Evolutionary conservation across 2,888 invertebrate genomes (phyloP).

Genomic region (Diadegma fenestrale): DNA sequence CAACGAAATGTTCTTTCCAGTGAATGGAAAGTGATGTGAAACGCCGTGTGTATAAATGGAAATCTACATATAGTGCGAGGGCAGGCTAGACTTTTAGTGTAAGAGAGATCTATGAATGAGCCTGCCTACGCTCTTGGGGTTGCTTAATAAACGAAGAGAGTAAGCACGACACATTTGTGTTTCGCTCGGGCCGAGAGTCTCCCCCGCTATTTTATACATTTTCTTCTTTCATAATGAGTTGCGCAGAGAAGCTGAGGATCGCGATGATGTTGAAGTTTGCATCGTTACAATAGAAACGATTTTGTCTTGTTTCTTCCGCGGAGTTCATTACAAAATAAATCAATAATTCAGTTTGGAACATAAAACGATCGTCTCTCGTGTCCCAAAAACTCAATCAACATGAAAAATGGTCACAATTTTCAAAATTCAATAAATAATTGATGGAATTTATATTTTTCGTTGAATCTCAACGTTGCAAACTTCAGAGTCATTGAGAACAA

Average conservation of each 20-base stretch:
- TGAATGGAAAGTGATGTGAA: not conserved
- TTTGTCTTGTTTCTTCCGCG: too few relatives aligned
- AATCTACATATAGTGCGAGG: slow-evolving; percentile 38
- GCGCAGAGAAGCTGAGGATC: slow-evolving; percentile 37
- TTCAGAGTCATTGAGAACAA: too few relatives aligned
- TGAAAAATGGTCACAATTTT: too few relatives aligned
- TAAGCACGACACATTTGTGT: slow-evolving; percentile 32
- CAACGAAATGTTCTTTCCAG: too few relatives aligned
- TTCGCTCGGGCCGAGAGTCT: slow-evolving; percentile 14
- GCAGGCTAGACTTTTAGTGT: slow-evolving; percentile 51
- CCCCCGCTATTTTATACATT: slow-evolving; percentile 46
- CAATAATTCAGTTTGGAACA: too few relatives aligned
- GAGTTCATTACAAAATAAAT: too few relatives aligned
- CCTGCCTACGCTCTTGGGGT: slow-evolving; percentile 79
- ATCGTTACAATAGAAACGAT: too few relatives aligned
- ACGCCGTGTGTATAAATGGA: slow-evolving; percentile 2
- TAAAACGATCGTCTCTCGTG: too few relatives aligned
- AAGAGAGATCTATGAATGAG: slow-evolving; percentile 79
- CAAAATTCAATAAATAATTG: too few relatives aligned
- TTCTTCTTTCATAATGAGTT: slow-evolving; percentile 51
- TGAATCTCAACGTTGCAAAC: too few relatives aligned
- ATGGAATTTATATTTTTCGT: too few relatives aligned
- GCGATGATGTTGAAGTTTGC: not conserved
- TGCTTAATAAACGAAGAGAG: slow-evolving; percentile 78
- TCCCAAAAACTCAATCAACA: too few relatives aligned